Evolutionary conservation across 2,113 vertebrate species (phyloP).

Genomic region (Seriola rivoliana): DNA sequence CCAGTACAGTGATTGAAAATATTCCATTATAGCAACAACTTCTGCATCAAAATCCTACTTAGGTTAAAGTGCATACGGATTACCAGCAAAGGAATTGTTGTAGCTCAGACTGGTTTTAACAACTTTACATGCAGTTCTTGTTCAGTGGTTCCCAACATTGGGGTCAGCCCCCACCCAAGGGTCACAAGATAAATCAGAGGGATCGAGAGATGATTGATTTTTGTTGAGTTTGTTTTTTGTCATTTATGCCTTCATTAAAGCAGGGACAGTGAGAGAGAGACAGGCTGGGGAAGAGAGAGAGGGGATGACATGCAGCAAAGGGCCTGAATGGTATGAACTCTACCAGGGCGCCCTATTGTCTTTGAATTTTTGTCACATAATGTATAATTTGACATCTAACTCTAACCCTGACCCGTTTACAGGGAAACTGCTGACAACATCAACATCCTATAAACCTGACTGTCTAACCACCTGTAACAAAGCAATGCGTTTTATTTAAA

Average conservation of each 20-base stretch:
- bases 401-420: not conserved
- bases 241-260: too few species aligned
- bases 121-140: not conserved
- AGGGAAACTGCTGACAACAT: not conserved
- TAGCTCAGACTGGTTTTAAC: not conserved
- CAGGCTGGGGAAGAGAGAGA: too few species aligned
- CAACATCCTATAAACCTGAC: not conserved
- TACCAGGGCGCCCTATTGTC: too few species aligned
- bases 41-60: not conserved
- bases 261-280: too few species aligned
- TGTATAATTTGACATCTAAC: not conserved
- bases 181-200: not conserved
- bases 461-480: too few species aligned
- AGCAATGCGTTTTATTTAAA: not conserved
- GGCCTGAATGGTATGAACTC: too few species aligned
- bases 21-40: conserved; percentile 6
- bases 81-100: too few species aligned
- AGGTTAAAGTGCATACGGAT: not conserved
- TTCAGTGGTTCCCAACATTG: too few species aligned
- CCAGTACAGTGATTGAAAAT: not conserved
- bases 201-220: not conserved
- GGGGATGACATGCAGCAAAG: too few species aligned
- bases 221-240: too few species aligned
- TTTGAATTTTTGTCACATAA: not conserved
- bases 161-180: not conserved